Base-by-base conservation (phyloP, 2,888 invertebrate species). In the Himalopsyche anomala region DNA sequence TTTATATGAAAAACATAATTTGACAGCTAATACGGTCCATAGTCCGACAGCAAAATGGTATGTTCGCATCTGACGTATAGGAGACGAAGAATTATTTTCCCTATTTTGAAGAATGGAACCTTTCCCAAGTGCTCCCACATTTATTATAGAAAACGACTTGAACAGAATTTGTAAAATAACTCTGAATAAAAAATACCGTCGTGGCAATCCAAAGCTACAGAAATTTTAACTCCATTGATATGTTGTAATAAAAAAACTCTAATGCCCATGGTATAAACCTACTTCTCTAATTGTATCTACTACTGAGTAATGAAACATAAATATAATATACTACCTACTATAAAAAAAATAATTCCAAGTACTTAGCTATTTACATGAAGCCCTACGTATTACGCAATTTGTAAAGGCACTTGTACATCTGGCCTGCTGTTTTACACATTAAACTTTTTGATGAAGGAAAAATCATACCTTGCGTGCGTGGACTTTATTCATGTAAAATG, bases 371-470 rank as follows among this genome's bases (percentile, higher is more conserved):
- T 38, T 74, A 74, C 12, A 69, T 36, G 28, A 28, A 36, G 38
- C 8, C 28, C 74, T 38, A 36, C 28, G 15, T 74, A 74, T 83
- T 84, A 82, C 82, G 81, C 56, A 86, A 87, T 84, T 15, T 84
- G 81, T 54, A 82, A 86, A 80, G 42, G 81, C 81, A 82, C 87
- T 87, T 69, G 84, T 79, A 56, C 87, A 87, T 87, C 87, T 87
- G 87, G 85, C 80, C n/a, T 42, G 15, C 19, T 28, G 12, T 40
- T 56, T 51, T 51, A 45, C 36, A 45, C 51, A n/a, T 28, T 28
- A 28, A 28, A 28, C 79, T 74, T 51, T 45, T 42, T 69, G 5
- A 9, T 9, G n/a, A 42, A 40, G 15, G n/a, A 19, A 69, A 38
- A 69, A 19, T 83, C 55, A 40, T 51, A 28, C 82, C 19, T 42